Conservation (phyloP, 2,888 invertebrate genomes). For the Lasioglossum figueresi region DNA sequence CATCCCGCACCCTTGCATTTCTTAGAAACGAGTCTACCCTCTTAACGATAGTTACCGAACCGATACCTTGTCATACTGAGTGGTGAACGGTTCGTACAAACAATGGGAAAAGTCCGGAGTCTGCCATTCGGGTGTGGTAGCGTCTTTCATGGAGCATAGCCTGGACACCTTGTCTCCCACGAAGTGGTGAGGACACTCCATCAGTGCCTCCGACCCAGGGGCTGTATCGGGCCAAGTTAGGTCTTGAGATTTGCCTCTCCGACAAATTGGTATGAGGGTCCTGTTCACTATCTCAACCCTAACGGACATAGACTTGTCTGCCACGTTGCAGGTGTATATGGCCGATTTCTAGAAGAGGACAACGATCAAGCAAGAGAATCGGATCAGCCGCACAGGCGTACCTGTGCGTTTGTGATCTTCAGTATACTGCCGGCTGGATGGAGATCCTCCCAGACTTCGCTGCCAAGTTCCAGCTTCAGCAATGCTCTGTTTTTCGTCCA, state of each 20-base stretch:
- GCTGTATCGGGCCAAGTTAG: constrained; percentile 89
- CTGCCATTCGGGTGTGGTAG: constrained; percentile 90
- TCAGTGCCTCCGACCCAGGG: constrained; percentile 89
- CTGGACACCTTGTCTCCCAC: constrained; percentile 81
- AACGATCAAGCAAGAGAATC: background rate
- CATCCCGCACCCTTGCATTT: too few species aligned
- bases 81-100: constrained; percentile 87
- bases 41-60: background rate
- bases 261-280: constrained; percentile 86
- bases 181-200: constrained; percentile 86
- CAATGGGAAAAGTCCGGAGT: constrained; percentile 91
- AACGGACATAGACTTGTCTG: constrained; percentile 86
- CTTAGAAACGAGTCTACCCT: too few species aligned
- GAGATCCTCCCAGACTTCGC: constrained; percentile 94
- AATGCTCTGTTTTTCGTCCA: constrained; percentile 92
- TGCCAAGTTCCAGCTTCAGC: constrained; percentile 89
- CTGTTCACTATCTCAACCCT: constrained; percentile 88
- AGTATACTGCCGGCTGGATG: constrained; percentile 93
- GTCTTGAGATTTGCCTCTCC: constrained; percentile 86
- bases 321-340: constrained; percentile 91
- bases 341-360: constrained; percentile 88
- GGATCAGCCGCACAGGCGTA: constrained; percentile 71
- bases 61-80: constrained; percentile 87
- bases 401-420: constrained; percentile 91
- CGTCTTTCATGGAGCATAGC: constrained; percentile 86